Evolutionary conservation across 2,797 vertebrate genomes (phyloP).

Genomic region (Notamacropus eugenii): DNA sequence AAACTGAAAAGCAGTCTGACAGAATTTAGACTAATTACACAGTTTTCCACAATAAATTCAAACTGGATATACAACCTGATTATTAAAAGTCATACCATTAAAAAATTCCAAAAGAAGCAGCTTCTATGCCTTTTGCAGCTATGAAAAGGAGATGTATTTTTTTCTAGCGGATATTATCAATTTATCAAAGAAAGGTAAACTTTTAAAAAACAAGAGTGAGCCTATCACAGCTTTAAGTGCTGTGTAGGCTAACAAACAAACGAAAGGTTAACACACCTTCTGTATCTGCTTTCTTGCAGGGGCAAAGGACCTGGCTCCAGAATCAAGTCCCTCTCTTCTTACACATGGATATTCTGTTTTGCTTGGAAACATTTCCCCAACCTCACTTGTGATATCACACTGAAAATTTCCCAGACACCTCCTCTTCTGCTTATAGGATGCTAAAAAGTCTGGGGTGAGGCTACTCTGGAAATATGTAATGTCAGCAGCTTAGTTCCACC

Average conservation of each 20-base stretch:
- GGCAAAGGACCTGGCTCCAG: constrained; percentile 71
- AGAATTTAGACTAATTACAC: neutral
- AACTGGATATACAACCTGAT: neutral
- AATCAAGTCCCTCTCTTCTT: constrained; percentile 66
- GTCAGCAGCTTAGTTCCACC: rapidly evolving
- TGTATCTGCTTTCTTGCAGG: constrained; percentile 50
- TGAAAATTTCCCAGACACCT: constrained; percentile 41
- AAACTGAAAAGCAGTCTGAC: neutral
- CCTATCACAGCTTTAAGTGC: constrained; percentile 64
- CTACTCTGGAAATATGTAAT: neutral
- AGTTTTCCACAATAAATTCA: neutral
- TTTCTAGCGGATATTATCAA: constrained; percentile 66
- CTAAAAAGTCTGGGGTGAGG: neutral
- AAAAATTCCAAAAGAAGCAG: neutral
- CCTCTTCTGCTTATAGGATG: neutral
- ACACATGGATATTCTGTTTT: constrained; percentile 44
- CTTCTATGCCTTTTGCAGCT: neutral
- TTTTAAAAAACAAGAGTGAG: constrained; percentile 71
- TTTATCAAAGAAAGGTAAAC: constrained; percentile 76
- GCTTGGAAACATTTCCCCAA: constrained; percentile 65
- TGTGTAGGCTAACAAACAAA: constrained; percentile 65
- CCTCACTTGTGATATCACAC: constrained; percentile 12
- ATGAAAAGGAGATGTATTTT: neutral
- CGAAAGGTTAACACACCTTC: constrained; percentile 62
- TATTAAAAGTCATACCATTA: neutral